Evolutionary conservation across 1,140 invertebrate genomes (phyloP), one percentile per base, ranked within the genome.

Genomic region (Hylyphantes graminicola): DNA sequence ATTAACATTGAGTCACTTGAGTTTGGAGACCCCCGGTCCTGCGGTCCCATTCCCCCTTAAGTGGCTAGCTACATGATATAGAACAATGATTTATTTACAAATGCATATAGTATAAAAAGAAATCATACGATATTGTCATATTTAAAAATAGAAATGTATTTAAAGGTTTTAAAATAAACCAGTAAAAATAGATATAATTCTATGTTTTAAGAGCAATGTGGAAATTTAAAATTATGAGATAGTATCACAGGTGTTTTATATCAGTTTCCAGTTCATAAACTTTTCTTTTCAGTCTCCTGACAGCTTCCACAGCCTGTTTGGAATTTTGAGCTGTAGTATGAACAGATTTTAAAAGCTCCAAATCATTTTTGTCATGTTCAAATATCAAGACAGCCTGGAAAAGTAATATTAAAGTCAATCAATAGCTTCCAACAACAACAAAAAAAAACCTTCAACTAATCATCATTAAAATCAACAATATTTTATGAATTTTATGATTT

Each of bases 361-460:
- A 2, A 61, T 85, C 82, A 70, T 77, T 85, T 15, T 72, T 70
- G 35, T 72, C 74, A 70, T 68, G 19, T 61, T 77, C 73, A 77
- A 68, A 85, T 59, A 85, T 68, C 10, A 77, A 70, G 53, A 85
- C 73, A n/a, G 82, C 74, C 82, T 85, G n/a, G n/a, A 84, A 74
- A 70, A 51, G 50, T 21, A 12, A 75, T 73, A 83, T 7, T 11
- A 53, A 21, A 72, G 35, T 68, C 48, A 51, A n/a, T n/a, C n/a
- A n/a, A n/a, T n/a, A n/a, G n/a, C n/a, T n/a, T n/a, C n/a, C n/a
- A n/a, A n/a, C n/a, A n/a, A n/a, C n/a, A n/a, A n/a, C n/a, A n/a
- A n/a, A n/a, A n/a, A n/a, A n/a, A n/a, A n/a, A n/a, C n/a, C n/a
- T n/a, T n/a, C n/a, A n/a, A n/a, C n/a, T n/a, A n/a, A n/a, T n/a